Percentiles rank a stretch among this genome's conserved stretches.
These are phyloP conservation scores for Cuculus canorus DNA, from an alignment of 2,797 vertebrate species.

Conservation along the genomic window DNA sequence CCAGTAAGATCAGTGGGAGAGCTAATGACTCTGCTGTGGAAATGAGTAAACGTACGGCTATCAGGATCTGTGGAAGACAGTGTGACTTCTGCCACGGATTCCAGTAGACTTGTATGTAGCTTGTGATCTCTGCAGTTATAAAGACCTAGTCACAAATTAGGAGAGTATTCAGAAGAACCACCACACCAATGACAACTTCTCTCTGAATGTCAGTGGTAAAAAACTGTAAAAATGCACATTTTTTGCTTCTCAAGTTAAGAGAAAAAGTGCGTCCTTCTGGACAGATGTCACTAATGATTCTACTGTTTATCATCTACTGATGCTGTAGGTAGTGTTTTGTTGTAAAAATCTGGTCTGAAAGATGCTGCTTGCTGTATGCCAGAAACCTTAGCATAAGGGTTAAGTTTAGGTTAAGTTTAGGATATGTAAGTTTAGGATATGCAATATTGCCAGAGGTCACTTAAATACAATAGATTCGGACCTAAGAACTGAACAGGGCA, in stretches of 20 bases:
- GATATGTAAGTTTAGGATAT: neutral
- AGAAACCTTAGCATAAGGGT: neutral
- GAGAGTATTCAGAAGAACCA: neutral
- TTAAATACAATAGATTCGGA: neutral
- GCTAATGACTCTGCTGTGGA: neutral
- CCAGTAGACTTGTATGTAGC: neutral
- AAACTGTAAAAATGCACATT: neutral
- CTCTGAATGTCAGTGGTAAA: neutral
- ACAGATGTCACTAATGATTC: neutral
- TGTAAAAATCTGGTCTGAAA: neutral
- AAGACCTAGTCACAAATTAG: neutral
- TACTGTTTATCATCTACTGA: neutral
- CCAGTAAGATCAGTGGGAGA: neutral
- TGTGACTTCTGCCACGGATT: neutral
- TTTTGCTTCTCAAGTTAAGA: neutral
- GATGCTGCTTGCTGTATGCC: neutral
- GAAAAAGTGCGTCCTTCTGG: neutral
- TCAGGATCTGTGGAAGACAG: neutral
- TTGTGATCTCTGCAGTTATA: neutral
- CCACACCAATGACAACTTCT: neutral
- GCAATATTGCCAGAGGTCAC: neutral
- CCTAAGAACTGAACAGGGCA: neutral
- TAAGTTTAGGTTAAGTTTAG: neutral
- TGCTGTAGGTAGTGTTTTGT: neutral
- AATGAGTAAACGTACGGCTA: neutral